Evolutionary conservation across 1,140 invertebrate species (phyloP), one percentile per base, ranked within the genome.

Genomic region (Leucophenga varia): DNA sequence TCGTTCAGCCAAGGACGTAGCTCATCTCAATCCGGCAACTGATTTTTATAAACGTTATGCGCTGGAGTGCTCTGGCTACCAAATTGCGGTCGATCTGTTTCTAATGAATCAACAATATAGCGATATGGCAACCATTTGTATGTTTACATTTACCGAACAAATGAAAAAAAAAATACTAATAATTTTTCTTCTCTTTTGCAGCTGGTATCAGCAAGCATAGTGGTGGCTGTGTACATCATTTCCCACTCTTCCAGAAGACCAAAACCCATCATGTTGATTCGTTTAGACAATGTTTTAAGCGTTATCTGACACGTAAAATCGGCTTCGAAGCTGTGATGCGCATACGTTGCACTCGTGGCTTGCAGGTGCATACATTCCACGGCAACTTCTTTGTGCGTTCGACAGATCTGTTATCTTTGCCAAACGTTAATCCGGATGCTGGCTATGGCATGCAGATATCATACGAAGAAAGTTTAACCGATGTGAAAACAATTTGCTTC

Each of bases 261-360:
- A 88, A 89, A 55, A 77, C 81, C 8, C 79, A 85, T 47, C 82
- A 89, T 64, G 81, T 85, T 1, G 85, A 89, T 37, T 83, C 84
- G 38, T 89, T 97, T 47, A 84, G 89, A 28, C 80, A 84, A 47
- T 87, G 86, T 74, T 79, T 99, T 1, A 82, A 86, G 19, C 81
- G 97, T 36, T 99, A 99, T 79, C 78, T 99, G 2, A 91, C 90
- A 0, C 82, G 97, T 50, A 98, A 98, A 79, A 96, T 99, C 57
- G 97, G 97, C 25, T 98, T 99, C 75, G 97, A 99, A 77, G 92
- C 97, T 30, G 97, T 99, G 1, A 95, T 99, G 93, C 83, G 97
- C 67, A 88, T 99, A 45, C 82, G 97, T 4, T 98, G 94, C 72
- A 95, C 94, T 7, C 84, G 88, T 75, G 92, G 97, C 13, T 77